Percentiles rank a stretch among this genome's conserved stretches.
Conservation (phyloP, 2,797 vertebrate genomes). For the Mico argentatus region DNA sequence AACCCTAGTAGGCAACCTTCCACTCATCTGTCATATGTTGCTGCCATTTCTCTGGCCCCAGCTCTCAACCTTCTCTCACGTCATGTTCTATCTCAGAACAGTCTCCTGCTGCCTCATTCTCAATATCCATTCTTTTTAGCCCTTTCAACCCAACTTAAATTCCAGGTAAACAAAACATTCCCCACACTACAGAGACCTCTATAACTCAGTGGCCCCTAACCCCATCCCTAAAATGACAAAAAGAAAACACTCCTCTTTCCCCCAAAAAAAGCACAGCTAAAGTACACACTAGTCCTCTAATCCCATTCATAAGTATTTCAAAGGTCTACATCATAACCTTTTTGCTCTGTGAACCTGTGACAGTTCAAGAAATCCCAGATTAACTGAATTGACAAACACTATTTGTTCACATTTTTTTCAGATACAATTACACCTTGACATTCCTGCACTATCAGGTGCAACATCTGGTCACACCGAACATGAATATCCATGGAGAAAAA, state of each 20-base stretch:
- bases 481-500: background rate
- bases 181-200: background rate
- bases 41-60: background rate
- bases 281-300: background rate
- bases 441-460: conserved; percentile 19
- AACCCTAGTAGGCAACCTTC: background rate
- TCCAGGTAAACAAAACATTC: background rate
- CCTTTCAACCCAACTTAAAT: background rate
- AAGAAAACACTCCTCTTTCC: background rate
- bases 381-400: background rate
- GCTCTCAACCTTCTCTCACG: background rate
- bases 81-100: background rate
- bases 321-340: background rate
- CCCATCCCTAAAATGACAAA: background rate
- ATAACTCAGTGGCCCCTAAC: background rate
- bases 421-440: background rate
- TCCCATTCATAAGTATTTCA: background rate
- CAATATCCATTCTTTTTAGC: background rate
- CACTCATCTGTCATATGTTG: background rate
- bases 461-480: background rate
- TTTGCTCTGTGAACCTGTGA: background rate
- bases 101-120: background rate
- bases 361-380: conserved; percentile 13
- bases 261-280: background rate
- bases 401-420: background rate